Evolutionary conservation across 2,888 invertebrate species (phyloP), one percentile per base, ranked within the genome.

Genomic region (Noctuana brunneofusca): DNA sequence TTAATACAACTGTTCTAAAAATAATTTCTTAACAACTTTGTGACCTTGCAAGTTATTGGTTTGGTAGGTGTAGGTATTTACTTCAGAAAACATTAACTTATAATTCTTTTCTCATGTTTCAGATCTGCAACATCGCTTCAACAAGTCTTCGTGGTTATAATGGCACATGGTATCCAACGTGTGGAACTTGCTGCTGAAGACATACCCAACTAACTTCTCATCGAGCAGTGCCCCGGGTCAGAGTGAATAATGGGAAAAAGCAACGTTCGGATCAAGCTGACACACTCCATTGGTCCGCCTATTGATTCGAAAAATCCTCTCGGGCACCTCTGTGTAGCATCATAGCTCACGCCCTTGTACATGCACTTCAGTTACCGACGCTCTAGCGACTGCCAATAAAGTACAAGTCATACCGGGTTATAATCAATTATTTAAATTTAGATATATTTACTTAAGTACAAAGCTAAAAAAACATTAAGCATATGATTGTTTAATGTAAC

Each of bases 381-480:
- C 90, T 81, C 84, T 81, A 84, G 89, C 89, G 87, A 84, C 86
- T 86, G 88, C 89, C 89, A 88, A 89, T 86, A 87, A 85, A 91
- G 90, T 91, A 91, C 90, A 91, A 91, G 89, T 89, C 89, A 89
- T 84, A 84, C 81, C 88, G 87, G 87, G 87, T 89, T 86, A 82
- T 75, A 77, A 74, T 79, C 84, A 79, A 78, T 78, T 85, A 86
- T 83, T 85, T 88, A 87, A 80, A 85, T 77, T 79, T 86, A 89
- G 87, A 81, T 86, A 77, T 87, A 86, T 82, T 86, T 83, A 88
- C 78, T 83, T 79, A 84, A 91, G 90, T 91, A 91, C 90, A 90
- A 91, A 90, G 68, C 75, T 69, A 75, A 76, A 78, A 69, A 68
- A 80, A 76, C 68, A 66, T 59, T 63, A 60, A 65, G 65, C 63